These are phyloP conservation scores for Hyaena hyaena DNA, from an alignment of 2,113 vertebrate genomes.

Conservation along the genomic window DNA sequence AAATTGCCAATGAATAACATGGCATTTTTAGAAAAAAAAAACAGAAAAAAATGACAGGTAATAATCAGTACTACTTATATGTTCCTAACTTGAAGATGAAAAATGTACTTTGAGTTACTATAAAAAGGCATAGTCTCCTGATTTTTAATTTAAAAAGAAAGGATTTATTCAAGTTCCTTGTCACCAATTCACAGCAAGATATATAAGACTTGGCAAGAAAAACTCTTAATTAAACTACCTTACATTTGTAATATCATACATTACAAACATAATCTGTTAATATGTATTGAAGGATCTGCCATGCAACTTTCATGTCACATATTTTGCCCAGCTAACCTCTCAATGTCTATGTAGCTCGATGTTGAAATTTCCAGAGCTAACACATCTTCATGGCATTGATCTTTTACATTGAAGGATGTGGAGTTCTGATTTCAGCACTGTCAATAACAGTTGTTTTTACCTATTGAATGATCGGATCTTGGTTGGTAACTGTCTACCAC, in stretches of 20 bases:
- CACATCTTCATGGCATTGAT: constrained; percentile 68
- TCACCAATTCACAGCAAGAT: not conserved
- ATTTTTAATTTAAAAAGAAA: constrained; percentile 51
- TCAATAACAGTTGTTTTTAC: constrained; percentile 67
- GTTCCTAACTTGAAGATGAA: constrained; percentile 31
- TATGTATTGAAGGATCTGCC: constrained; percentile 42
- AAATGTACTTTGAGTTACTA: not conserved
- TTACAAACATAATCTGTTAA: constrained; percentile 32
- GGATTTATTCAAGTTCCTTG: not conserved
- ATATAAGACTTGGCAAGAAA: constrained; percentile 32
- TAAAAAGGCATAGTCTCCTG: not conserved
- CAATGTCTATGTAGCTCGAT: constrained; percentile 43
- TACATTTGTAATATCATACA: constrained; percentile 38
- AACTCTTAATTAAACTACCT: constrained; percentile 38
- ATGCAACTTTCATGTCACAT: constrained; percentile 26
- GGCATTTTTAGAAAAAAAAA: constrained; percentile 21
- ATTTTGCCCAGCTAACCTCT: constrained; percentile 69
- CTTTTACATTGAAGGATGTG: constrained; percentile 65
- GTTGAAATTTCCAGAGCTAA: constrained; percentile 70
- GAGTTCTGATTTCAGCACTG: constrained; percentile 75
- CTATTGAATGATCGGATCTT: not conserved
- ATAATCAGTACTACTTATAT: not conserved
- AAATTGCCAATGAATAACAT: constrained; percentile 36
- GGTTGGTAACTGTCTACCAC: not conserved
- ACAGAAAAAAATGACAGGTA: not conserved